phyloP scores from a whole-genome alignment of 1,140 invertebrate species.

The Sminthurides bifidus region DNA sequence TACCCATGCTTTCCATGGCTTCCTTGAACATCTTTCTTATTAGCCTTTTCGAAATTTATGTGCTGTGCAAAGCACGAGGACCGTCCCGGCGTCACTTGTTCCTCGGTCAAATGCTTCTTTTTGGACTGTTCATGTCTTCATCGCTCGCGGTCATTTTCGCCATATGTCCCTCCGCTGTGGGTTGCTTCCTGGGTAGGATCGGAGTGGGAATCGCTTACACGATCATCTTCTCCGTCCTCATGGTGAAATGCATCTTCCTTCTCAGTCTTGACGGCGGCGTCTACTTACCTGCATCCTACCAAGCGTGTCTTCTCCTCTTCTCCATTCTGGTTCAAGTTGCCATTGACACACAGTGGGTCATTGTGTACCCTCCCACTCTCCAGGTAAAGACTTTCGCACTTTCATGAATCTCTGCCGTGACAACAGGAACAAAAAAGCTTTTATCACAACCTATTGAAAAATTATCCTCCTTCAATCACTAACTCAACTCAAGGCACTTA shows the following conservation, averaged over 20 bases:
- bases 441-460: no score
- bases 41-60: conserved; percentile 71
- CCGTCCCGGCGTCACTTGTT: conserved; percentile 75
- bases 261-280: conserved; percentile 81
- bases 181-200: conserved; percentile 67
- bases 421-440: no score
- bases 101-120: conserved; percentile 75
- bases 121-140: conserved; percentile 73
- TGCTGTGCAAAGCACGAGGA: conserved; percentile 72
- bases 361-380: conserved; percentile 45
- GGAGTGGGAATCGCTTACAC: conserved; percentile 74
- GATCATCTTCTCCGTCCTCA: conserved; percentile 76
- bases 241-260: conserved; percentile 88
- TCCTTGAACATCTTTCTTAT: conserved; percentile 58
- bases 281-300: conserved; percentile 84
- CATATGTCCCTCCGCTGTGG: conserved; percentile 54
- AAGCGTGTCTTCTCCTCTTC: conserved; percentile 73
- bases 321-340: conserved; percentile 69
- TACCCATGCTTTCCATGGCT: conserved; percentile 59
- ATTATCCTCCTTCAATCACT: no score
- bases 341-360: conserved; percentile 75
- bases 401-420: no score
- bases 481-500: no score
- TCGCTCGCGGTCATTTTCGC: conserved; percentile 65
- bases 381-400: no score